Conservation (phyloP, 2,113 vertebrate genomes). For the Ceyx melanurus region DNA sequence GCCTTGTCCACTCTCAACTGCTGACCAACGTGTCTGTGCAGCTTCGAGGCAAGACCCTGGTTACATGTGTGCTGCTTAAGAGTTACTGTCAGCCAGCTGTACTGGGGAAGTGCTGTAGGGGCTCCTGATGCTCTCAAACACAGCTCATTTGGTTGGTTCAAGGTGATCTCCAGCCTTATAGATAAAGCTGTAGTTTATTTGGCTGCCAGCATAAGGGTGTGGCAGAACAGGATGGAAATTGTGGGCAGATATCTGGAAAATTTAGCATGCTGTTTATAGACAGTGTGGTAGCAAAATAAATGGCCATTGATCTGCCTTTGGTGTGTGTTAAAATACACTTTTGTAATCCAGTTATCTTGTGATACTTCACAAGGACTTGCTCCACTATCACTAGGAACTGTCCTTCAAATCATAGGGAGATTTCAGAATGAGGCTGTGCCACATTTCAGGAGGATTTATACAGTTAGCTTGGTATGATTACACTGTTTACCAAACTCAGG, state of each 20-base stretch:
- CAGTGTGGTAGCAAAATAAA: background rate
- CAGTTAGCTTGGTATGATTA: background rate
- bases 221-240: background rate
- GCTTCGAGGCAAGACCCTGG: background rate
- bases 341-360: background rate
- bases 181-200: background rate
- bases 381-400: background rate
- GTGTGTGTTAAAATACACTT: background rate
- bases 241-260: background rate
- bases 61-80: background rate
- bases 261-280: rapidly evolving
- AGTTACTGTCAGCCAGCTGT: background rate
- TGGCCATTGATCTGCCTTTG: background rate
- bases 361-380: background rate
- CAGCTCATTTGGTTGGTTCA: background rate
- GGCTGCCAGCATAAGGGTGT: background rate
- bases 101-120: background rate
- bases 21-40: background rate
- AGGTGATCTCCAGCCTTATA: background rate
- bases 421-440: background rate
- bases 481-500: background rate
- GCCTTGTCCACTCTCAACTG: background rate
- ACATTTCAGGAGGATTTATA: background rate
- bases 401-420: background rate
- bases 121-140: background rate